Evolutionary conservation across 1,140 invertebrate genomes (phyloP).

Genomic region (Meloidogyne chitwoodi): DNA sequence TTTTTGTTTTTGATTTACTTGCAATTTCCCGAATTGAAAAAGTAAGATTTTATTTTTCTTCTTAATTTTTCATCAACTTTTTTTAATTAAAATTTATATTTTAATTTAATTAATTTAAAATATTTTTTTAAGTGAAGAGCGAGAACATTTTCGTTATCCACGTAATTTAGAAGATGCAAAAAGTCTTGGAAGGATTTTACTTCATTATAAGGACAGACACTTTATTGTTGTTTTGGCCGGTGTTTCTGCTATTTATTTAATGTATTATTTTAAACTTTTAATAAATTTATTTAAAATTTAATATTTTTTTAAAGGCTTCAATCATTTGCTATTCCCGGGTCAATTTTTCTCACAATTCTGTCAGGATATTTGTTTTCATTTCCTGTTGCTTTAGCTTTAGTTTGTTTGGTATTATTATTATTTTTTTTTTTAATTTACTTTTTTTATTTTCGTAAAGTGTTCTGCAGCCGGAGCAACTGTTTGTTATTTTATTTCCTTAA

Average conservation of each 20-base stretch:
- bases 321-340: slow-evolving; percentile 98
- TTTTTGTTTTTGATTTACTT: slow-evolving; percentile 26
- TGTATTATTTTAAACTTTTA: slow-evolving; percentile 69
- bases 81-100: not conserved
- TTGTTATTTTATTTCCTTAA: slow-evolving; percentile 85
- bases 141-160: slow-evolving; percentile 81
- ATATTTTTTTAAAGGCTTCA: slow-evolving; percentile 68
- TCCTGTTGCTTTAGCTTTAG: slow-evolving; percentile 77
- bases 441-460: slow-evolving; percentile 66
- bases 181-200: slow-evolving; percentile 81
- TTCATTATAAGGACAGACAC: slow-evolving; percentile 87
- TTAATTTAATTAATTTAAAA: not conserved
- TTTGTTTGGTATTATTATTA: slow-evolving; percentile 73
- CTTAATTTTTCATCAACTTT: not conserved
- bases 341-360: slow-evolving; percentile 91
- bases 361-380: slow-evolving; percentile 96
- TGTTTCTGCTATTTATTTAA: slow-evolving; percentile 87
- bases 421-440: not conserved
- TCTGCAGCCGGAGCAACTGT: slow-evolving; percentile 89
- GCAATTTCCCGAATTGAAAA: slow-evolving; percentile 39
- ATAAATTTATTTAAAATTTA: not conserved
- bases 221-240: slow-evolving; percentile 83
- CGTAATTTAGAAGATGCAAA: slow-evolving; percentile 92
- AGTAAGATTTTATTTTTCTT: slow-evolving; percentile 25
- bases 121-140: slow-evolving; percentile 71